A percentile compares a stretch with the other conserved stretches of the same genome.
Conservation (phyloP, 2,888 invertebrate genomes). For the Trichacis sp. region DNA sequence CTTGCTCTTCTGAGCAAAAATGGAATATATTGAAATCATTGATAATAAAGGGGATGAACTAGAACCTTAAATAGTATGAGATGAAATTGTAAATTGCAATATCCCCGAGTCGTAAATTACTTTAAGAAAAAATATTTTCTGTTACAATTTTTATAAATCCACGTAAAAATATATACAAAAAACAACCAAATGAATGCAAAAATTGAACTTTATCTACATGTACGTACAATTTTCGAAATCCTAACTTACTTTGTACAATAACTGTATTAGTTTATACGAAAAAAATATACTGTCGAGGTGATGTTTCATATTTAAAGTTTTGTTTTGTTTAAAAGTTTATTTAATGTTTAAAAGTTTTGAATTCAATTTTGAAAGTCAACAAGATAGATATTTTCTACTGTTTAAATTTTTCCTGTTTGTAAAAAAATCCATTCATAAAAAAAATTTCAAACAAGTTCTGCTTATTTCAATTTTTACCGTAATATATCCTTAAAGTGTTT, state of each 20-base stretch:
- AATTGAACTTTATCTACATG: constrained; percentile 58
- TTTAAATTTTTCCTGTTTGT: no score
- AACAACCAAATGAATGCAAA: constrained; percentile 45
- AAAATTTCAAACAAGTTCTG: no score
- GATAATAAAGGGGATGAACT: constrained; percentile 43
- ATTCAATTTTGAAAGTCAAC: no score
- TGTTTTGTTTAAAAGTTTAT: constrained; percentile 25
- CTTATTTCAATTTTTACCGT: no score
- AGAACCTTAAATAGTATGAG: constrained; percentile 50
- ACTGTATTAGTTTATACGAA: constrained; percentile 66
- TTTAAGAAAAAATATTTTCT: constrained; percentile 66
- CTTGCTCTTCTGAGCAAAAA: constrained; percentile 28
- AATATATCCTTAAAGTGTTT: no score
- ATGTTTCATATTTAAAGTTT: constrained; percentile 55
- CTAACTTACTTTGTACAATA: constrained; percentile 66
- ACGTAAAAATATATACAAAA: constrained; percentile 64
- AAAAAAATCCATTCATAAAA: no score
- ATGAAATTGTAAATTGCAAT: constrained; percentile 63
- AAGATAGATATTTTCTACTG: no score
- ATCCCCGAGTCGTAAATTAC: constrained; percentile 64
- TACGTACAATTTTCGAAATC: constrained; percentile 64
- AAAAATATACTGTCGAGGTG: constrained; percentile 66
- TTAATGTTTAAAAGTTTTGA: no score
- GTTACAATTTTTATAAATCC: constrained; percentile 68
- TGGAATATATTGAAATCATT: constrained; percentile 32